A percentile compares a stretch with the other conserved stretches of the same genome.
Conservation (phyloP, 1,140 invertebrate species). For the Hylaeus anthracinus region DNA sequence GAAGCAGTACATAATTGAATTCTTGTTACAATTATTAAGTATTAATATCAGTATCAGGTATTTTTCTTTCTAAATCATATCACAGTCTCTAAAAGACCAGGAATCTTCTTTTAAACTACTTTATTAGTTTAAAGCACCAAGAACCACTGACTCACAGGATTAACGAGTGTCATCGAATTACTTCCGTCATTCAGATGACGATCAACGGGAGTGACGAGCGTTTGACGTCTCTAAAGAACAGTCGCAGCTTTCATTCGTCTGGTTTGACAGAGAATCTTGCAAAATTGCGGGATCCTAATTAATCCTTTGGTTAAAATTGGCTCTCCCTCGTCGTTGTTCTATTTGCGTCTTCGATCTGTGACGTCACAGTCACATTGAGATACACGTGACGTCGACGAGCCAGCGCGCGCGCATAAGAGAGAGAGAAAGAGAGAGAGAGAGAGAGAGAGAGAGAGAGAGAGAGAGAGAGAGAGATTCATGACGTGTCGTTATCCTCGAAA, state of each 20-base stretch:
- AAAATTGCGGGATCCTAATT: slow-evolving; percentile 77
- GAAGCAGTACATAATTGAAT: too few species aligned
- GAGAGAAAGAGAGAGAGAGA: too few species aligned
- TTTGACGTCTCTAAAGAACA: neutral
- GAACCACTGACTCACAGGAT: too few species aligned
- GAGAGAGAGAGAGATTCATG: too few species aligned
- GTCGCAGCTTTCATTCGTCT: slow-evolving; percentile 38
- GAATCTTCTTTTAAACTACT: too few species aligned
- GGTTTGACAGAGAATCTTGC: slow-evolving; percentile 70
- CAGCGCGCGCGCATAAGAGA: slow-evolving; percentile 36
- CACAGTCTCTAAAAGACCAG: too few species aligned
- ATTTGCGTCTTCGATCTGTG: slow-evolving; percentile 71
- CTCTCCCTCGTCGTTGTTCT: slow-evolving; percentile 72
- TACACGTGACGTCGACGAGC: slow-evolving; percentile 70
- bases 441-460: too few species aligned
- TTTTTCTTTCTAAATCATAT: too few species aligned
- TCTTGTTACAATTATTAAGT: too few species aligned
- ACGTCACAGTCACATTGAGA: slow-evolving; percentile 70
- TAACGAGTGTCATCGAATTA: too few species aligned
- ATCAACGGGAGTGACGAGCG: neutral
- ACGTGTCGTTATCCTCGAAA: slow-evolving; percentile 44
- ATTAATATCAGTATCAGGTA: too few species aligned
- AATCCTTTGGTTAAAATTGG: slow-evolving; percentile 76
- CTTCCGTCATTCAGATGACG: neutral
- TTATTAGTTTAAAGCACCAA: too few species aligned